Conservation (phyloP, 1,140 invertebrate species). For the Grapholita molesta region DNA sequence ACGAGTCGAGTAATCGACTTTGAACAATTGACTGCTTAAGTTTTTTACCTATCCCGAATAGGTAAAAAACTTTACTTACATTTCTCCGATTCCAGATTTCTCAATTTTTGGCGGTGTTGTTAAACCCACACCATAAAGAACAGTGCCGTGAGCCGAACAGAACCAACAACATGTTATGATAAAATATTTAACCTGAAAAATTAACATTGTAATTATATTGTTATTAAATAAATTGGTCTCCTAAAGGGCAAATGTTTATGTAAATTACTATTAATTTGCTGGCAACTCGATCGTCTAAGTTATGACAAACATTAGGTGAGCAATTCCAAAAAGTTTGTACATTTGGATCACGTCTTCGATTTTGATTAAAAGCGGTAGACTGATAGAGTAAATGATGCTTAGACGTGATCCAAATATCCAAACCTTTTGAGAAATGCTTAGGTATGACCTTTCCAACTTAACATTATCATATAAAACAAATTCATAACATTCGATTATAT, state of each 20-base stretch:
- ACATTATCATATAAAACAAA: background rate
- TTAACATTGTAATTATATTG: background rate
- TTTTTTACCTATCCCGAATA: too few relatives aligned
- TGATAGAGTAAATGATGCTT: too few relatives aligned
- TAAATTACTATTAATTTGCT: background rate
- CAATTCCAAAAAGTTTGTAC: too few relatives aligned
- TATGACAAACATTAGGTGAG: too few relatives aligned
- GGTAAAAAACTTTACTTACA: background rate
- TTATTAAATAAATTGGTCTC: background rate
- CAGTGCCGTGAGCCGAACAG: too few relatives aligned
- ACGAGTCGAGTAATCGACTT: too few relatives aligned
- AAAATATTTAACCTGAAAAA: background rate
- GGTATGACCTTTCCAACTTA: background rate
- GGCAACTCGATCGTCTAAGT: background rate
- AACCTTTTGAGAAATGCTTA: too few relatives aligned
- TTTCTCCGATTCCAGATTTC: background rate
- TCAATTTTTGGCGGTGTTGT: background rate
- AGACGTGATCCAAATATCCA: too few relatives aligned
- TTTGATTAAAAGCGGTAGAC: too few relatives aligned
- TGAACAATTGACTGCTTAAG: too few relatives aligned
- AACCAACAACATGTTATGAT: conserved; percentile 44
- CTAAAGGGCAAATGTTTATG: background rate
- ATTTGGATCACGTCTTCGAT: too few relatives aligned
- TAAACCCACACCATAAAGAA: background rate
- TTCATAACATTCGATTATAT: background rate